Base-by-base conservation (phyloP, 2,888 invertebrate genomes). In the Lomographa bimaculata region DNA sequence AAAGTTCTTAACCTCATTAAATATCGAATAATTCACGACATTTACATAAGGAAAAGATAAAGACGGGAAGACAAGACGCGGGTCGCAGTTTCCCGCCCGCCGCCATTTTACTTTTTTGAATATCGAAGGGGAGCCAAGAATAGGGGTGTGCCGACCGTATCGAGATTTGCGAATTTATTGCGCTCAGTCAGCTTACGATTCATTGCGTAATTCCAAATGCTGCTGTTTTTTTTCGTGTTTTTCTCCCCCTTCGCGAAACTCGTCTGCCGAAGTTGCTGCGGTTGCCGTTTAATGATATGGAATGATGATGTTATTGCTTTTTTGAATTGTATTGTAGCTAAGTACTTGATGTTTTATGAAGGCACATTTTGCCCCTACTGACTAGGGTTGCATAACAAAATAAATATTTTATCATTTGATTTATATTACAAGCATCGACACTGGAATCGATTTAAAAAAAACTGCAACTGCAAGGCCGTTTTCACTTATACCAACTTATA, bases 31-130 rank as follows among this genome's bases (percentile, higher is more conserved):
- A 79, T 69, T 75, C 54, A 61, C 60, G 55, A 63, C 61, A 87
- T 87, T 89, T 84, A 79, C 86, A 86, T 87, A 85, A 83, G 83
- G 75, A 86, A 86, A 83, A 86, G 83, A 89, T 87, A 86, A 86
- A 87, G 86, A 77, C 83, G 82, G 80, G 84, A 82, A 86, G 81
- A 76, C 82, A 85, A 83, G 85, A 82, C 75, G 80, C 64, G 64
- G 62, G 54, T 14, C 75, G 80, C 64, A 14, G 30, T 30, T 19
- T 56, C 64, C 46, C 29, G 41, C 50, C 44, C 53, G 69, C 60
- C 70, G 83, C 85, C 85, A 84, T 87, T 82, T 85, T 85, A 67
- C 70, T 77, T 79, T 79, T 74, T 78, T 68, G 64, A 69, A 79
- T 72, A 71, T 76, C 73, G 76, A 76, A 78, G 79, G 85, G 85